Evolutionary conservation across 2,888 invertebrate genomes (phyloP).

Genomic region (Keiferia lycopersicella): DNA sequence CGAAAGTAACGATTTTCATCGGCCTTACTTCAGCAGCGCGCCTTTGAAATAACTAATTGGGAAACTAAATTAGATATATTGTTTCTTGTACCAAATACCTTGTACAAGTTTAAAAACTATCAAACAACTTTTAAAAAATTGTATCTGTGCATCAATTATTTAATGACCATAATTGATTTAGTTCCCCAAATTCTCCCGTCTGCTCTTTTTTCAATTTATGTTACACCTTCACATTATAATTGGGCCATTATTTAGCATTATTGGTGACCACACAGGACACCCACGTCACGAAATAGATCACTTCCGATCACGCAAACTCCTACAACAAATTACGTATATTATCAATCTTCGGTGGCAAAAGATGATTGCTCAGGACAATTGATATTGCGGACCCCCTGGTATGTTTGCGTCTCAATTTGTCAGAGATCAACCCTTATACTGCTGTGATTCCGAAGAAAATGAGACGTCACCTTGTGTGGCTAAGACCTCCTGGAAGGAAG

Average conservation of each 20-base stretch:
- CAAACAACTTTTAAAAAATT: no score
- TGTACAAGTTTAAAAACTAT: not conserved
- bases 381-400: slow-evolving; percentile 60
- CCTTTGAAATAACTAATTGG: no score
- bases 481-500: slow-evolving; percentile 56
- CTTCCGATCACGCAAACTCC: slow-evolving; percentile 64
- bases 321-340: slow-evolving; percentile 40
- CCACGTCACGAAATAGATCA: slow-evolving; percentile 47
- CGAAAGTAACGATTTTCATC: no score
- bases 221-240: slow-evolving; percentile 17
- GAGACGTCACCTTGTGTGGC: slow-evolving; percentile 74
- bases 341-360: slow-evolving; percentile 46
- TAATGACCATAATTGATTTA: not conserved
- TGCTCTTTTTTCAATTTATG: slow-evolving; percentile 5
- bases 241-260: slow-evolving; percentile 46
- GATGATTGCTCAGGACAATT: slow-evolving; percentile 54
- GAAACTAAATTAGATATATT: no score
- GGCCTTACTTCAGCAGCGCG: no score
- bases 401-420: slow-evolving; percentile 64
- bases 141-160: not conserved
- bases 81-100: not conserved
- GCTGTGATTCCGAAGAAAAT: slow-evolving; percentile 56
- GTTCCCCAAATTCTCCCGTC: not conserved
- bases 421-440: slow-evolving; percentile 59
- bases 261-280: slow-evolving; percentile 46